These are phyloP conservation scores for Serranus cabrilla DNA, from an alignment of 2,797 vertebrate species.

Conservation along the genomic window DNA sequence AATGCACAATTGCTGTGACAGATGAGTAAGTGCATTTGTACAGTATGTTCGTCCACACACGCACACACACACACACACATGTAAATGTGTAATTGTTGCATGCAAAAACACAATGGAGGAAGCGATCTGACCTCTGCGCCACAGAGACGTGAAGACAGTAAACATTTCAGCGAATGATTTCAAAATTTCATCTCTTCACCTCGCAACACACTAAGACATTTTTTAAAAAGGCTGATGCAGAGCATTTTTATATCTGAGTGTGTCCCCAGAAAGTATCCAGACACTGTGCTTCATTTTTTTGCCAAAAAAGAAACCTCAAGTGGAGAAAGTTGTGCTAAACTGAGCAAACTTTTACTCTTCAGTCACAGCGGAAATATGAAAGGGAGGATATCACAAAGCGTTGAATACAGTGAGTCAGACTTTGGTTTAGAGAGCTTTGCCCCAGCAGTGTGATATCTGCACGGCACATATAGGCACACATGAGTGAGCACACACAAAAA, in stretches of 20 bases:
- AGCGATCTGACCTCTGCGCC: constrained; percentile 16
- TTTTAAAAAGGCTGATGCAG: constrained; percentile 31
- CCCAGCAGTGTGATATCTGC: constrained; percentile 76
- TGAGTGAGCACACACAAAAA: constrained; percentile 73
- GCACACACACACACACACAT: not conserved
- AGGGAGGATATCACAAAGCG: constrained; percentile 73
- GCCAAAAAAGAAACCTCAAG: constrained; percentile 64
- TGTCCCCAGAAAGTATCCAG: constrained; percentile 48
- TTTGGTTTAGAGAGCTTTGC: constrained; percentile 69
- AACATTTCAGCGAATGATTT: constrained; percentile 18
- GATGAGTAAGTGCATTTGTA: constrained; percentile 56
- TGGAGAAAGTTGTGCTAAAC: constrained; percentile 76
- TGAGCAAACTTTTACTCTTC: constrained; percentile 77
- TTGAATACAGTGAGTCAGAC: constrained; percentile 74
- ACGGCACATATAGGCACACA: constrained; percentile 78
- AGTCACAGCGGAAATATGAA: constrained; percentile 70
- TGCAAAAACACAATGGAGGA: constrained; percentile 25
- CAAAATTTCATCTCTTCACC: constrained; percentile 30
- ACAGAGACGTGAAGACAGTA: constrained; percentile 10
- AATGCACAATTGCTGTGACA: constrained; percentile 58
- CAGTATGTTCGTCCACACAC: constrained; percentile 23
- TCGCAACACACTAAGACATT: not conserved
- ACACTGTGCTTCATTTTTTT: constrained; percentile 53
- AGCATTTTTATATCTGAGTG: constrained; percentile 34
- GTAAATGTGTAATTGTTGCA: constrained; percentile 21